Evolutionary conservation across 2,888 invertebrate species (phyloP).

Genomic region (Tholera decimalis): DNA sequence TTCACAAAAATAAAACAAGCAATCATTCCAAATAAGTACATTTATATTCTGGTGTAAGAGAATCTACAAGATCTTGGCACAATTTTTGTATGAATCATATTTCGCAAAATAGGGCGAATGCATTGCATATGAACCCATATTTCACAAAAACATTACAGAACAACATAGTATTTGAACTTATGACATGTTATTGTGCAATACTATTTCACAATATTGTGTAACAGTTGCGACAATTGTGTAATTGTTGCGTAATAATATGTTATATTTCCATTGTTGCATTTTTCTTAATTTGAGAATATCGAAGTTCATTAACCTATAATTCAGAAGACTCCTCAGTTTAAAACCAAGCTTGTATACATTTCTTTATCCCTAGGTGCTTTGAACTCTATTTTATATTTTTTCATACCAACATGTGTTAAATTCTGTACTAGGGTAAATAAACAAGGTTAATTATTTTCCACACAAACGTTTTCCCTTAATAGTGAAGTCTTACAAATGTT

Average conservation of each 20-base stretch:
- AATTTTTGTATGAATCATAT: slow-evolving; percentile 64
- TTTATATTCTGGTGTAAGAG: slow-evolving; percentile 55
- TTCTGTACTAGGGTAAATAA: not conserved
- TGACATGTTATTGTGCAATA: slow-evolving; percentile 67
- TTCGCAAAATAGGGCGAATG: slow-evolving; percentile 51
- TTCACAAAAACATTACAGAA: slow-evolving; percentile 57
- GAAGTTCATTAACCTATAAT: no score
- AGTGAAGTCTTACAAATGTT: slow-evolving; percentile 37
- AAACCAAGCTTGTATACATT: not conserved
- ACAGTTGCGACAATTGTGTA: slow-evolving; percentile 58
- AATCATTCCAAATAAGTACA: slow-evolving; percentile 49
- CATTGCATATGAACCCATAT: slow-evolving; percentile 67
- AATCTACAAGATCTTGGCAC: slow-evolving; percentile 64
- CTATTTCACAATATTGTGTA: slow-evolving; percentile 67
- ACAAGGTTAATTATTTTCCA: slow-evolving; percentile 1
- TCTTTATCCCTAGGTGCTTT: not conserved
- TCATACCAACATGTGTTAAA: not conserved
- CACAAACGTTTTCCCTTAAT: slow-evolving; percentile 10
- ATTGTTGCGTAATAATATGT: slow-evolving; percentile 57
- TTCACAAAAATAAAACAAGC: slow-evolving; percentile 32
- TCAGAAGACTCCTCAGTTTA: no score
- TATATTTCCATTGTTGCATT: slow-evolving; percentile 55
- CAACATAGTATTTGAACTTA: slow-evolving; percentile 63
- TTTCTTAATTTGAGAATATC: not conserved
- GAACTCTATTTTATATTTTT: not conserved